Percentiles rank a stretch among this genome's conserved stretches.
Conservation (phyloP, 2,888 invertebrate species). For the Diploptera punctata region DNA sequence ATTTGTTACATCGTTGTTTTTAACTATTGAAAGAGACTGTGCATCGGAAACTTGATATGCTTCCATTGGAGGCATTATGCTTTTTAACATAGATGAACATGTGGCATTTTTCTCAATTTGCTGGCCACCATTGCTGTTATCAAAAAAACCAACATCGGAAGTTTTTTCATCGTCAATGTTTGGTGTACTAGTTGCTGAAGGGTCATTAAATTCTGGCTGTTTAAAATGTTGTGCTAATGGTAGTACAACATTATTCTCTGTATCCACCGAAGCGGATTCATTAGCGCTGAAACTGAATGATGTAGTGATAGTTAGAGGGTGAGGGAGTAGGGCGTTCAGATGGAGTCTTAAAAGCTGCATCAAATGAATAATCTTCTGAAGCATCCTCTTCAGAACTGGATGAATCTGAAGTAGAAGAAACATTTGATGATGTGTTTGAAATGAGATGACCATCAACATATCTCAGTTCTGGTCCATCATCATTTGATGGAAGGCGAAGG, state of each 20-base stretch:
- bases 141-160: neutral
- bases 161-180: neutral
- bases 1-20: neutral
- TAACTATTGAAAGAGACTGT: neutral
- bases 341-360: constrained; percentile 12
- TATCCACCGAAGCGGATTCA: neutral
- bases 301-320: neutral
- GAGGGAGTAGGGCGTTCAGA: neutral
- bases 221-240: neutral
- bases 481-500: constrained; percentile 37
- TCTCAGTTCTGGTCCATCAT: constrained; percentile 38
- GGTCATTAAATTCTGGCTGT: too few relatives aligned
- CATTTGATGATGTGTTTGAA: constrained; percentile 44
- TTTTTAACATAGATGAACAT: neutral
- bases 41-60: neutral
- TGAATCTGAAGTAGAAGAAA: constrained; percentile 45
- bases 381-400: constrained; percentile 52
- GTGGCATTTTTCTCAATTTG: neutral
- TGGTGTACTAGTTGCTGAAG: neutral
- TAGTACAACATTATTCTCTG: neutral
- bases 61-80: neutral
- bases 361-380: constrained; percentile 51
- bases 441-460: constrained; percentile 46
- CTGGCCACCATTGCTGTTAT: neutral
- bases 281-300: too few relatives aligned